Evolutionary conservation across 64 coral and sea anemone genomes (phyloP), one percentile per base, ranked within the genome.

Genomic region (Anthopleura sola): DNA sequence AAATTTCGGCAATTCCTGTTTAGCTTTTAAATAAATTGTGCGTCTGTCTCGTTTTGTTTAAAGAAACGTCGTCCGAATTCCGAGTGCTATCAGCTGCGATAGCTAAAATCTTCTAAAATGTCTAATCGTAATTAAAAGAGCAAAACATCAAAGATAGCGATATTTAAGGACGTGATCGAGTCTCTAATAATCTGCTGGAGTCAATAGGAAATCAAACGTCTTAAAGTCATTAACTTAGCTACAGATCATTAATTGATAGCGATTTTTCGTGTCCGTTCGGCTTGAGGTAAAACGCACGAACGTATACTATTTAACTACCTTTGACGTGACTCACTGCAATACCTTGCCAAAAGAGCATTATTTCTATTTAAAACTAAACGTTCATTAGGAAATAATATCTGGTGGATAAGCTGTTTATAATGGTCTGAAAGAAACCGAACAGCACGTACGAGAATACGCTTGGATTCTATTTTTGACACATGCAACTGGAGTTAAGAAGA

Each of bases 181-280:
- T 8, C 21, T 26, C 58, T n/a, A 62, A 62, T 26, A 62, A 62
- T 62, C 58, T 11, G 58, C 58, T 62, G 11, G 6, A 62, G 58
- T 62, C 58, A 62, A 62, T 62, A 62, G 58, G 58, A 62, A 62
- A 62, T 62, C 58, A 62, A 62, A 62, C 18, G 58, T n/a, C 58
- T 62, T 62, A 26, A 26, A 62, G 58, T 62, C 58, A 62, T 62
- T 26, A 62, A 62, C 21, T 62, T 26, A 62, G 14, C 50, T 53
- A 15, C 12, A 62, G 58, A 62, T 62, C 7, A 8, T 62, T 15
- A 10, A 26, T n/a, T n/a, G 58, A 62, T 62, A 62, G 16, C 58
- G 58, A 62, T 26, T 24, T n/a, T 62, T 26, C n/a, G 58, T 62
- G 21, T 26, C 58, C 23, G 58, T 23, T 62, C 11, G 58, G 1